Base-by-base conservation (phyloP, 2,113 vertebrate species). In the Podocnemis expansa region DNA sequence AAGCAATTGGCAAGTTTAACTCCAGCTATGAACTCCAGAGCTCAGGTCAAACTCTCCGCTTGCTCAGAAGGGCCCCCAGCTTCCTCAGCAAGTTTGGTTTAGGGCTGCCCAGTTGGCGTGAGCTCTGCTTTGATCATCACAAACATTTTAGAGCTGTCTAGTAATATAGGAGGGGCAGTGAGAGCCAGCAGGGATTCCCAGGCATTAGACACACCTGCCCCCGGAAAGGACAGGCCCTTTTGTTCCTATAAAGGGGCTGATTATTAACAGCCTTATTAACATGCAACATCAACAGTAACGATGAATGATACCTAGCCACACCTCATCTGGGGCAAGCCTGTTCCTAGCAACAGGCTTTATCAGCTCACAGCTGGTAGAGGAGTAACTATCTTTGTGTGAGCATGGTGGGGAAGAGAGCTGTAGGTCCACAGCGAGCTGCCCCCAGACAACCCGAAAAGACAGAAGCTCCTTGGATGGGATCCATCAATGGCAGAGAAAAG, bases 171-270 rank as follows among this genome's bases (percentile, higher is more conserved):
- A 89, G 29, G 34, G 56, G 11, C 38, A 84, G 78, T 31, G 87
- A 81, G 27, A 25, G 90, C 47, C 84, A 89, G 80, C 60, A 88
- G 54, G 51, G 4, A 41, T 54, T 45, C 25, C 9, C 16, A 43
- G 70, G 38, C 67, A 79, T 8, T 0, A 0, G 10, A 31, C 16
- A 21, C 22, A 78, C 0, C n/a, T 73, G 6, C 25, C 75, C 13
- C 24, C 6, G 4, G 25, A 43, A 29, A 78, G 41, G 13, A 41
- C 24, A 55, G 16, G 2, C 19, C 45, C 78, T 84, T 17, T 82
- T 70, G 1, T 31, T 2, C 11, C 73, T n/a, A 58, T 34, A 75
- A 43, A 19, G 54, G 90, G n/a, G 1, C 21, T 80, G 12, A 29
- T 80, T 70, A 17, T 70, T 8, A 78, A 51, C 54, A 58, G 80